Base-by-base conservation (phyloP, 1,140 invertebrate species). In the Tachypleus tridentatus region DNA sequence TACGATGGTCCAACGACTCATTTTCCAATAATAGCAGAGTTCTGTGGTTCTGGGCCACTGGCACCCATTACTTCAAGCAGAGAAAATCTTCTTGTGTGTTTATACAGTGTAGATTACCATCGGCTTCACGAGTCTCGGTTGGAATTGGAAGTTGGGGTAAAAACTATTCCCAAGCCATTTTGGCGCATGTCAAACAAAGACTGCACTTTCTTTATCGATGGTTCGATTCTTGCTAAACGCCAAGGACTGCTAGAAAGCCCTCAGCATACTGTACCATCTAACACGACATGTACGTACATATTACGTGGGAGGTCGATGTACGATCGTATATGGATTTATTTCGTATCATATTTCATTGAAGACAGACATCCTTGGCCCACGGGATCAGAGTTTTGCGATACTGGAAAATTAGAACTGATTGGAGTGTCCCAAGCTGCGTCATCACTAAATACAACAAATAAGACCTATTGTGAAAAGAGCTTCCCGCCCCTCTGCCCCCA, bases 1-100 rank as follows among this genome's bases (percentile, higher is more conserved):
- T 93, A 93, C 77, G 91, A 93, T 73, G 88, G 90, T 57, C 91
- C 89, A 73, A 92, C 87, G 60, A 91, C 88, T 5, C 81, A 88
- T 70, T 88, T 91, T 76, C 88, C 89, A 6, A 85, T 92, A 64
- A 85, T 94, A 67, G 77, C 93, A 64, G 89, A 89, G 77, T 92
- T 94, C 75, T 95, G 91, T 73, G 91, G 91, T 3, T 87, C 86
- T 49, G 91, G 89, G 51, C 83, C 82, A 1, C 85, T 93, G 49
- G 88, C 89, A 2, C 86, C 88, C 73, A 87, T 91, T 5, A 61
- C 69, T 62, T 91, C 88, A 64, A 91, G 87, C 73, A 88, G 89
- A 0, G 86, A 88, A 57, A 89, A 93, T 75, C 80, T 93, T 67
- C 79, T 93, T 56, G 88, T 93, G 11, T 88, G 92, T 77, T 91